Evolutionary conservation across 2,113 vertebrate genomes (phyloP), one percentile per base, ranked within the genome.

Genomic region (Odocoileus virginianus): DNA sequence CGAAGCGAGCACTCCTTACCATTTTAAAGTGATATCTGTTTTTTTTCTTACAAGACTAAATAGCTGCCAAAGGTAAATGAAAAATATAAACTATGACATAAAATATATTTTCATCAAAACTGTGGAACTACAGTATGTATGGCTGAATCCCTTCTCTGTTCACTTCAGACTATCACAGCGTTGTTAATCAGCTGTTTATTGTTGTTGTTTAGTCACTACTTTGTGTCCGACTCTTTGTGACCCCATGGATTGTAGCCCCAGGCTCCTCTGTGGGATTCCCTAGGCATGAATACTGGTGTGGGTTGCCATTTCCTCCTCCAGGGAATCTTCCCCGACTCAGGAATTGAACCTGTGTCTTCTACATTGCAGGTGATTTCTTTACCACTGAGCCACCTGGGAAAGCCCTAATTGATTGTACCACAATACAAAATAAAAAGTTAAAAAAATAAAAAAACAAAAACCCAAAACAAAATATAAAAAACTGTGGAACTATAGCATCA

Each of bases 61-160:
- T 83, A 76, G 30, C 33, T 84, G 52, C n/a, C 95, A 85, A 93
- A 78, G 17, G 47, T 91, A 89, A 40, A 89, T 79, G 89, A 36
- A 94, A 92, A 86, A 58, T 64, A 71, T 67, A 89, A 55, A 97
- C 71, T 89, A 50, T 91, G 87, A 54, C 15, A 50, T 60, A 61
- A 55, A 87, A 58, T 86, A 6, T 86, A 86, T 89, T 97, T 92
- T 97, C 21, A 45, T 87, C 54, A 83, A 84, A 96, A 84, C 23
- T 82, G 50, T 84, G 19, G 36, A 91, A 45, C 50, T 86, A 64
- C 23, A 89, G 27, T 91, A 15, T 78, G 40, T 43, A 27, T 76
- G 71, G 71, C 40, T 76, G 28, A 43, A 43, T 27, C 40, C 23
- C 71, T 27, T 43, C 71, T 43, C 71, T 76, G 36, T 76, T 27